These are phyloP conservation scores for Pelusios castaneus DNA, from an alignment of 2,113 vertebrate species.

Conservation along the genomic window DNA sequence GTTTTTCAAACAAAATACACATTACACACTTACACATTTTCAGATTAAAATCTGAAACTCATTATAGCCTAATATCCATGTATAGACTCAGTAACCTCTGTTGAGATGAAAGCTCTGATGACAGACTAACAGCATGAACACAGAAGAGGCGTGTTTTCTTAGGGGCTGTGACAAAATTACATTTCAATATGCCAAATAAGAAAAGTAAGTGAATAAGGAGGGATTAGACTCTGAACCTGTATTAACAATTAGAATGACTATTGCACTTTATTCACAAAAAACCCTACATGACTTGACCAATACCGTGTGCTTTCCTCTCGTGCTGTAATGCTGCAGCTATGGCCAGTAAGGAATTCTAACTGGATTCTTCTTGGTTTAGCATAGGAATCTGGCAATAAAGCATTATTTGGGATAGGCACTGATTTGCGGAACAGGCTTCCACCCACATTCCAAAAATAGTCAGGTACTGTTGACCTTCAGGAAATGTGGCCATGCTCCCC, in stretches of 20 bases:
- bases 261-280: neutral
- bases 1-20: neutral
- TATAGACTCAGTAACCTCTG: neutral
- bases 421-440: neutral
- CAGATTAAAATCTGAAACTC: neutral
- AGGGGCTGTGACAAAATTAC: neutral
- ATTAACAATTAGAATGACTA: neutral
- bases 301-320: neutral
- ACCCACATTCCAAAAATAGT: neutral
- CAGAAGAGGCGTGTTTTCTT: neutral
- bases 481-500: neutral
- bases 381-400: neutral
- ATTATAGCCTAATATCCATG: neutral
- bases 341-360: neutral
- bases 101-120: neutral
- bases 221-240: neutral
- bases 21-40: neutral
- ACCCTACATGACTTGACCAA: neutral
- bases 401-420: slow-evolving; percentile 17
- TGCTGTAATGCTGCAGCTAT: neutral
- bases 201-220: neutral
- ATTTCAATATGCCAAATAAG: neutral
- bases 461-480: neutral
- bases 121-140: neutral
- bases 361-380: slow-evolving; percentile 25